phyloP scores from a whole-genome alignment of 2,888 invertebrate species.

The Andrena bicolor region DNA sequence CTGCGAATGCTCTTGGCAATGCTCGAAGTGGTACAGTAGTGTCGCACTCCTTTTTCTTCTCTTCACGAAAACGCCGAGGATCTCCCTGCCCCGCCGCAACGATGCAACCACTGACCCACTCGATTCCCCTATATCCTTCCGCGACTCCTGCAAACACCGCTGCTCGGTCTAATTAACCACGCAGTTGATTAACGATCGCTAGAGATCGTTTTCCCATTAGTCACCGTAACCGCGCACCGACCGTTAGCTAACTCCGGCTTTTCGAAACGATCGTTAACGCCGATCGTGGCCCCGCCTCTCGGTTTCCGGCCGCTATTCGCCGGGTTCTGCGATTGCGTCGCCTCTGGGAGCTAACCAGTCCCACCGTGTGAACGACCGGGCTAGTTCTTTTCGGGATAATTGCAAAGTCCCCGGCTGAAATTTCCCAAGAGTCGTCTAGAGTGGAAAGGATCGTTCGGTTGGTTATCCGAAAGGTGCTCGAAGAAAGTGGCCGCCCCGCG shows the following conservation, averaged over 20 bases:
- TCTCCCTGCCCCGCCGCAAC: not conserved
- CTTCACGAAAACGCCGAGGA: not conserved
- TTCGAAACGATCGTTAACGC: slow-evolving; percentile 38
- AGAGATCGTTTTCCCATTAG: not conserved
- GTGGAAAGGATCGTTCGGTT: no score
- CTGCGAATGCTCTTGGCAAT: slow-evolving; percentile 27
- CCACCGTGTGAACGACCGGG: no score
- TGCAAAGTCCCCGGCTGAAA: no score
- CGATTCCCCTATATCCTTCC: not conserved
- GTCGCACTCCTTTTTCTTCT: not conserved
- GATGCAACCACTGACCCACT: not conserved
- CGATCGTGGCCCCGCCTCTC: slow-evolving; percentile 27
- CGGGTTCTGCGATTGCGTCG: slow-evolving; percentile 35
- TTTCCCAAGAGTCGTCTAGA: no score
- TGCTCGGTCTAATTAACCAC: not conserved
- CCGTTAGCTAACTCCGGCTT: slow-evolving; percentile 5
- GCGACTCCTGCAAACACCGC: not conserved
- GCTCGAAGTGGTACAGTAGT: slow-evolving; percentile 7
- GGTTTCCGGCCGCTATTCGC: slow-evolving; percentile 37
- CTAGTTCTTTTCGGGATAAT: no score
- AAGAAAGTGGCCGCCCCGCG: not conserved
- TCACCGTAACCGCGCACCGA: slow-evolving; percentile 1
- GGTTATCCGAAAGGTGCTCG: no score
- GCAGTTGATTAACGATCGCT: not conserved
- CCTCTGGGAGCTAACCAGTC: slow-evolving; percentile 6